Conservation (phyloP, 2,888 invertebrate species). For the Hemistola chrysoprasaria region DNA sequence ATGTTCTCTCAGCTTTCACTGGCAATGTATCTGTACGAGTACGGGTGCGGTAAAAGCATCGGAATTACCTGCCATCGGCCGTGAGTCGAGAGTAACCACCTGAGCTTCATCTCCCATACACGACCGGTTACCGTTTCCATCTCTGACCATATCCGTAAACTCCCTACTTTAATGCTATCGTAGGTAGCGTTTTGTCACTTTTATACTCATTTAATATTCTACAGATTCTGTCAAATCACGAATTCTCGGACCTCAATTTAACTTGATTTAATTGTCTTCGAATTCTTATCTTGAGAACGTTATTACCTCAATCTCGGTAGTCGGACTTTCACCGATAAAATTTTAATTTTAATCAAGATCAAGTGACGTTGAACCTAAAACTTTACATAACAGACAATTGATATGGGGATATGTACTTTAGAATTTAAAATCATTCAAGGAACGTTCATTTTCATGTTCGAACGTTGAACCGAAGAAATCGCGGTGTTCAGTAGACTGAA, state of each 20-base stretch:
- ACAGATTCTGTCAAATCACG: constrained; percentile 23
- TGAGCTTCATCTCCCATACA: constrained; percentile 21
- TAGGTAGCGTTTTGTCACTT: constrained; percentile 26
- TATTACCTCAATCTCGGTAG: constrained; percentile 13
- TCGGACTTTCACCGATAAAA: constrained; percentile 19
- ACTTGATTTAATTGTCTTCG: constrained; percentile 21
- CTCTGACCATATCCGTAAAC: constrained; percentile 23
- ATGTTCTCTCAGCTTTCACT: constrained; percentile 3
- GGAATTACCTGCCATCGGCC: constrained; percentile 18
- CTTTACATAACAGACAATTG: background rate
- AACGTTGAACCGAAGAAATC: constrained; percentile 22
- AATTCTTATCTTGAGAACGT: constrained; percentile 12
- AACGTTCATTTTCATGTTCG: constrained; percentile 8
- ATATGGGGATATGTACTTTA: background rate
- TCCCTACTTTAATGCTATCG: constrained; percentile 23
- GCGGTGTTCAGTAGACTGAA: constrained; percentile 36
- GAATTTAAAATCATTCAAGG: constrained; percentile 2
- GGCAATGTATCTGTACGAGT: constrained; percentile 13
- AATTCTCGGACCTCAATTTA: constrained; percentile 13
- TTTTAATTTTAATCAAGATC: constrained; percentile 9
- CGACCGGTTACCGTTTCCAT: constrained; percentile 23
- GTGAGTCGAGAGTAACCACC: constrained; percentile 23
- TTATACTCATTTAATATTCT: constrained; percentile 30
- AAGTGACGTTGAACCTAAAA: constrained; percentile 1
- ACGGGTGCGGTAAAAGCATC: constrained; percentile 24